These are phyloP conservation scores for Priocnemis perturbator DNA, from an alignment of 2,888 invertebrate genomes.

Conservation along the genomic window DNA sequence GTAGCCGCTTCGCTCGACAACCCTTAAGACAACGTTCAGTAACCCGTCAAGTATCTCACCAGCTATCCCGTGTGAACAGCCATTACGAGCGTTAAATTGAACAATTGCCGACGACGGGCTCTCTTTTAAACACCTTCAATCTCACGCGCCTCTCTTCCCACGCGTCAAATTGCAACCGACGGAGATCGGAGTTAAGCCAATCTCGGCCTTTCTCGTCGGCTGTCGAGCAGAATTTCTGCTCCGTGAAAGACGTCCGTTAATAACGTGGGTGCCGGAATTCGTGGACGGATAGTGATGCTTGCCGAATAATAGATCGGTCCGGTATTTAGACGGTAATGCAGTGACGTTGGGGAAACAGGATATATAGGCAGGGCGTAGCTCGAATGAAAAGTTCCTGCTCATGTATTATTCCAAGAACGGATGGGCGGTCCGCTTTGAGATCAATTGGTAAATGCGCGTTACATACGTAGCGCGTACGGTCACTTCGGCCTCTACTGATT, in stretches of 20 bases:
- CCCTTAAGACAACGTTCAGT: constrained; percentile 55
- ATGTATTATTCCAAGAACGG: constrained; percentile 53
- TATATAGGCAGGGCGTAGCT: constrained; percentile 21
- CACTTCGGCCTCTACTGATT: constrained; percentile 1
- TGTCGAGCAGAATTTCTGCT: constrained; percentile 2
- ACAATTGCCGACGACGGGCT: constrained; percentile 65
- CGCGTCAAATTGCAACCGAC: constrained; percentile 41
- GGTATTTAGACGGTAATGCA: background rate
- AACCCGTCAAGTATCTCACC: constrained; percentile 4
- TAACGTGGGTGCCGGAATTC: background rate
- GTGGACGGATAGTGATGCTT: background rate
- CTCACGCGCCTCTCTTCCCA: constrained; percentile 59
- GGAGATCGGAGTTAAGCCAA: too few species aligned
- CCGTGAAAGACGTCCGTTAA: background rate
- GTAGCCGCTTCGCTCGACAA: constrained; percentile 49
- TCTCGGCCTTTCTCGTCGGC: background rate
- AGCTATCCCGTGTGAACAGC: constrained; percentile 48
- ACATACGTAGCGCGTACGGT: constrained; percentile 27
- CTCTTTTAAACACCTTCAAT: constrained; percentile 60
- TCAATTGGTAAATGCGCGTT: constrained; percentile 44
- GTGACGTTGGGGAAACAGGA: background rate
- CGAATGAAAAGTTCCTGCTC: constrained; percentile 46
- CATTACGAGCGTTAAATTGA: constrained; percentile 63
- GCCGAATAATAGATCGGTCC: background rate
- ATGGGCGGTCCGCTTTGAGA: constrained; percentile 48